These are phyloP conservation scores for Dromiciops gliroides DNA, from an alignment of 2,113 vertebrate species.

Conservation along the genomic window DNA sequence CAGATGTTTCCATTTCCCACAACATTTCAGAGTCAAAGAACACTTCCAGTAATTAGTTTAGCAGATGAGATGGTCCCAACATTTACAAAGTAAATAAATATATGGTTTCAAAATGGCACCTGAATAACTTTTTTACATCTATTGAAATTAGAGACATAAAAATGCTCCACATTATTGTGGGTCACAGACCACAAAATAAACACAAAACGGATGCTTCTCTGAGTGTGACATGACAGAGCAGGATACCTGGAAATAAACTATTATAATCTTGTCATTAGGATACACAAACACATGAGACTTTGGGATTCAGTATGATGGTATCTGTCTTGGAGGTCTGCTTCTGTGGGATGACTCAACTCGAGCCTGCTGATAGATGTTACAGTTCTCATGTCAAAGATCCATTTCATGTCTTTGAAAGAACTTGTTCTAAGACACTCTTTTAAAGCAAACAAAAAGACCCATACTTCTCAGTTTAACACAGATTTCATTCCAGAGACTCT, in stretches of 20 bases:
- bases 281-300: background rate
- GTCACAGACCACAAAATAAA: background rate
- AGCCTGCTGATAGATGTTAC: background rate
- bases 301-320: background rate
- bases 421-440: slow-evolving; percentile 21
- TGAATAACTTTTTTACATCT: background rate
- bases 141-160: slow-evolving; percentile 7
- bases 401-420: background rate
- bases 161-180: background rate
- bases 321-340: slow-evolving; percentile 11
- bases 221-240: fast-evolving
- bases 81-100: slow-evolving; percentile 5
- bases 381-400: slow-evolving; percentile 1
- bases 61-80: background rate
- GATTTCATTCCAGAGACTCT: background rate
- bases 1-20: background rate
- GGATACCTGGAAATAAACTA: background rate
- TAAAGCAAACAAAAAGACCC: slow-evolving; percentile 30
- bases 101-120: background rate
- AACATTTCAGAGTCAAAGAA: background rate
- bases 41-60: background rate
- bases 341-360: background rate
- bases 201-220: background rate
- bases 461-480: background rate
- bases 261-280: background rate